phyloP scores from a whole-genome alignment of 92 coral and sea anemone species.

The Palythoa grandis region DNA sequence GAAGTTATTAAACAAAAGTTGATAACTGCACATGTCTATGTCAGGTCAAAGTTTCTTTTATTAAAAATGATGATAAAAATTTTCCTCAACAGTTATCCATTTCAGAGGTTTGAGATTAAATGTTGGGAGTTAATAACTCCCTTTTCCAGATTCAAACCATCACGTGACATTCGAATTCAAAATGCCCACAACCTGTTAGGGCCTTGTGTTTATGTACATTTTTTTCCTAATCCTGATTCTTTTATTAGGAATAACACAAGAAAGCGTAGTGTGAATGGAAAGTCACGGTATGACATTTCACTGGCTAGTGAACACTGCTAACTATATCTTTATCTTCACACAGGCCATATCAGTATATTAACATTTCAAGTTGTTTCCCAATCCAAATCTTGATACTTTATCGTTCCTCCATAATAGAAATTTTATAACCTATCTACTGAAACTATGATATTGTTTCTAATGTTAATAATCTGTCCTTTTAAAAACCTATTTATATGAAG shows the following conservation, averaged over 20 bases:
- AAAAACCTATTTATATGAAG: too few relatives aligned
- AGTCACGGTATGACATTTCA: conserved; percentile 48
- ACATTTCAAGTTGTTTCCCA: neutral
- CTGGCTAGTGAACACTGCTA: conserved; percentile 32
- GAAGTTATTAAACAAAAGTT: too few relatives aligned
- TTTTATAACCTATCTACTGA: neutral
- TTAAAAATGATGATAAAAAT: neutral
- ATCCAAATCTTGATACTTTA: neutral
- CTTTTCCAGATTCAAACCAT: neutral
- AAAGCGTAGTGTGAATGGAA: conserved; percentile 48
- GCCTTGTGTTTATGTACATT: conserved; percentile 14
- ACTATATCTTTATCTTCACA: neutral
- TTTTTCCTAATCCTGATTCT: conserved; percentile 38
- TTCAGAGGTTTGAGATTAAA: neutral
- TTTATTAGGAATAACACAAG: conserved; percentile 47
- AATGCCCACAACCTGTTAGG: conserved; percentile 10
- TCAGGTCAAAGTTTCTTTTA: neutral
- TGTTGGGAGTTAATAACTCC: neutral
- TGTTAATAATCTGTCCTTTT: neutral
- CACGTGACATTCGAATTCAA: neutral
- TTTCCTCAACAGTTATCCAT: neutral
- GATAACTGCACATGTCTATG: too few relatives aligned
- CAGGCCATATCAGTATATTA: neutral
- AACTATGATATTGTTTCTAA: neutral
- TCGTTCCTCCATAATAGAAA: neutral